Percentiles rank a stretch among this genome's conserved stretches.
These are phyloP conservation scores for Scaptomyza montana DNA, from an alignment of 1,140 invertebrate species.

Conservation along the genomic window DNA sequence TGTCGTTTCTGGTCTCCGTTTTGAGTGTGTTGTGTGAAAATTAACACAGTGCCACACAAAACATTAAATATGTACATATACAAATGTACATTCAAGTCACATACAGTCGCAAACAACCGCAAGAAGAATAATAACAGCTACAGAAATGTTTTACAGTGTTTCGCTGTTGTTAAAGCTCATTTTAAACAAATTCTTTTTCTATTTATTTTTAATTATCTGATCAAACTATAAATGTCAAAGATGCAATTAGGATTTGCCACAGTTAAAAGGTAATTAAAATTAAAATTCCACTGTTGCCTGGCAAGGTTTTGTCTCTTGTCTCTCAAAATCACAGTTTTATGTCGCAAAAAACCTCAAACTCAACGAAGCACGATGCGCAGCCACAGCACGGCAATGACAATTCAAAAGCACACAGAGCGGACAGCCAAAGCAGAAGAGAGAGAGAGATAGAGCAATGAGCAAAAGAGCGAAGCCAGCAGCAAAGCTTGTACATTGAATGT, in stretches of 20 bases:
- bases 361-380: slow-evolving; percentile 21
- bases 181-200: background rate
- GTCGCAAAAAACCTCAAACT: background rate
- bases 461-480: slow-evolving; percentile 20
- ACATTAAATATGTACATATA: slow-evolving; percentile 20
- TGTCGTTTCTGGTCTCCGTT: slow-evolving; percentile 14
- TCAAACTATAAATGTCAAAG: no score
- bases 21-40: slow-evolving; percentile 67
- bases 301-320: background rate
- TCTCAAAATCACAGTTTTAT: background rate
- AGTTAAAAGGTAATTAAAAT: background rate
- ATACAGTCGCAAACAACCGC: no score
- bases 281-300: background rate
- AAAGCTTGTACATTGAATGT: slow-evolving; percentile 9
- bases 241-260: background rate
- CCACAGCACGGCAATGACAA: slow-evolving; percentile 50
- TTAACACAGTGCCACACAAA: slow-evolving; percentile 75
- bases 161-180: background rate
- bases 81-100: slow-evolving; percentile 21
- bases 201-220: background rate
- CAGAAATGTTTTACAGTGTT: slow-evolving; percentile 37
- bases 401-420: slow-evolving; percentile 42
- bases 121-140: slow-evolving; percentile 22
- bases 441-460: slow-evolving; percentile 3
- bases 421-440: slow-evolving; percentile 5